Evolutionary conservation across 2,797 vertebrate species (phyloP).

Genomic region (Anniella stebbinsi): DNA sequence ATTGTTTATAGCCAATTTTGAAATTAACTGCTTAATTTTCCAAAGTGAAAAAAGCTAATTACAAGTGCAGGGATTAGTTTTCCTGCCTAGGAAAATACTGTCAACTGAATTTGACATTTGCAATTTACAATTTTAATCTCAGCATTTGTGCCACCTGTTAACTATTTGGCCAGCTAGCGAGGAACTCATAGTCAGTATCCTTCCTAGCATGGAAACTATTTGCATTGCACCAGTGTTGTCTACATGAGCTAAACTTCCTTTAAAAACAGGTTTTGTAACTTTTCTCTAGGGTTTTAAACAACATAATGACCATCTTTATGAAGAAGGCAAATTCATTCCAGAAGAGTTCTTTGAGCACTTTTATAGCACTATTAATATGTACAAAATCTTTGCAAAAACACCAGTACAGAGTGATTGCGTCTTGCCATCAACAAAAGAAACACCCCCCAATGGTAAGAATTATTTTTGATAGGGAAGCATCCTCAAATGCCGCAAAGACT

Average conservation of each 20-base stretch:
- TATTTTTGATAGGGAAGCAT: constrained; percentile 25
- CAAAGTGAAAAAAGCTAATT: constrained; percentile 46
- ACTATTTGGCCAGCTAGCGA: constrained; percentile 16
- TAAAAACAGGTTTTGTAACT: constrained; percentile 48
- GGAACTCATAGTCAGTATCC: background rate
- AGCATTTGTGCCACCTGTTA: constrained; percentile 3
- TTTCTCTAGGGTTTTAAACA: constrained; percentile 76
- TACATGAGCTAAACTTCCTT: constrained; percentile 33
- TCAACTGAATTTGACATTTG: constrained; percentile 29
- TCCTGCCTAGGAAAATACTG: constrained; percentile 29
- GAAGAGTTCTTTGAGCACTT: constrained; percentile 82
- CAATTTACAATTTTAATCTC: constrained; percentile 31
- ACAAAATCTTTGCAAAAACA: constrained; percentile 77
- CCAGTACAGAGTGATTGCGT: constrained; percentile 77
- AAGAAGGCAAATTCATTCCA: constrained; percentile 75
- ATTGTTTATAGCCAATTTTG: constrained; percentile 2
- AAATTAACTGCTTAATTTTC: constrained; percentile 42
- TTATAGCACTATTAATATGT: constrained; percentile 82
- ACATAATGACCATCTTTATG: constrained; percentile 73
- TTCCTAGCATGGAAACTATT: background rate
- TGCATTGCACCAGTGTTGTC: background rate
- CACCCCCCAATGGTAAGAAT: constrained; percentile 77
- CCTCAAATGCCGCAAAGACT: constrained; percentile 12
- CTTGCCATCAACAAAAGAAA: constrained; percentile 77
- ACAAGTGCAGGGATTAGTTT: constrained; percentile 23